phyloP scores from a whole-genome alignment of 2,113 vertebrate genomes.

The Otocyon megalotis region DNA sequence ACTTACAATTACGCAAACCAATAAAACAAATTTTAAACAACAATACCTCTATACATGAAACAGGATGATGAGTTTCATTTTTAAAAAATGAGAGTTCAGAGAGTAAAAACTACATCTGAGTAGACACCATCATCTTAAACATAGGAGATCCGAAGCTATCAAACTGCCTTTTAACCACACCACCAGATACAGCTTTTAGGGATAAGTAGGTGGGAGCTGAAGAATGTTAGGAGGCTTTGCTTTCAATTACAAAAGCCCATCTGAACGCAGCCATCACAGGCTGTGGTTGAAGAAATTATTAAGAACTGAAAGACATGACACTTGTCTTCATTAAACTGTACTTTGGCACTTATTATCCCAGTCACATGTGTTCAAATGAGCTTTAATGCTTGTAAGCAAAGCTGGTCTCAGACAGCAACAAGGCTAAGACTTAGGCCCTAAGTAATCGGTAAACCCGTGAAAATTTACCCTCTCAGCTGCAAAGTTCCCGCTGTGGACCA shows the following conservation, averaged over 20 bases:
- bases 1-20: constrained; percentile 53
- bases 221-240: constrained; percentile 72
- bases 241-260: constrained; percentile 80
- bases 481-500: constrained; percentile 63
- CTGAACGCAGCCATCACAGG: constrained; percentile 76
- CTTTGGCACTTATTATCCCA: constrained; percentile 85
- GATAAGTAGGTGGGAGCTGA: constrained; percentile 34
- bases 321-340: constrained; percentile 85
- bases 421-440: constrained; percentile 68
- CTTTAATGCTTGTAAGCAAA: constrained; percentile 85
- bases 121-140: constrained; percentile 53
- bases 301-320: constrained; percentile 69
- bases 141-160: constrained; percentile 49
- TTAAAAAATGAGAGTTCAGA: constrained; percentile 48
- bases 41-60: constrained; percentile 56
- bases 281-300: constrained; percentile 70
- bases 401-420: constrained; percentile 79
- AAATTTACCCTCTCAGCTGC: constrained; percentile 64
- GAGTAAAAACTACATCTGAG: constrained; percentile 66
- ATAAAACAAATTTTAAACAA: constrained; percentile 55
- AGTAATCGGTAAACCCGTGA: constrained; percentile 64
- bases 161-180: constrained; percentile 16
- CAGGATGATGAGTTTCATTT: constrained; percentile 46
- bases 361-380: constrained; percentile 86
- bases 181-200: constrained; percentile 50